Base-by-base conservation (phyloP, 2,113 vertebrate species). In the Archilochus colubris region DNA sequence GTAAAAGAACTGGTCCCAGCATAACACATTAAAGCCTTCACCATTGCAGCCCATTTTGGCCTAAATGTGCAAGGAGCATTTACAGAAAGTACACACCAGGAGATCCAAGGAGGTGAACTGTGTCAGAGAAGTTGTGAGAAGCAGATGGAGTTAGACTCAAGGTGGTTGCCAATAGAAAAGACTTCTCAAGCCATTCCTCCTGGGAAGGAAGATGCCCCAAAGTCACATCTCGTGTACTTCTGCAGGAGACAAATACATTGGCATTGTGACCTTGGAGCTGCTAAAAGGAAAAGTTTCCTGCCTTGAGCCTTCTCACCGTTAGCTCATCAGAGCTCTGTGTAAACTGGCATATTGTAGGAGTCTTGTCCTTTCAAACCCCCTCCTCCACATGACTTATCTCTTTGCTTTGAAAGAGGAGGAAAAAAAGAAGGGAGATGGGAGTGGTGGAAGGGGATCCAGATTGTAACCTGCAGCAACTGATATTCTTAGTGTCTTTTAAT, bases 401-500 rank as follows among this genome's bases (percentile, higher is more conserved):
- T 54, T 75, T 77, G 57, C 59, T 95, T 88, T 90, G 84, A 82
- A 85, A 90, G 74, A 90, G 74, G 95, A 95, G 86, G 76, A 95
- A 83, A 68, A 75, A 77, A 90, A 53, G 81, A 90, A 91, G 59
- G 62, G 58, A 92, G 53, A 63, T 55, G 74, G 58, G 55, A 33
- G 33, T 63, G 50, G 59, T 1, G 7, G 92, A 95, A 92, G 40
- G 50, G 70, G 64, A 94, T 96, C 88, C 96, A 96, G 97, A 96
- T 57, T 95, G 93, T 96, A 97, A 94, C 95, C 95, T 96, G 96
- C 68, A 75, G 93, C 95, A 97, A 97, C 97, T 97, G 98, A 96
- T 89, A 43, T 94, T 96, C 97, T 97, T 97, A 97, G 97, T 97
- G 95, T 97, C 92, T 98, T 98, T 98, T 98, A 98, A 98, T 98